Evolutionary conservation across 2,797 vertebrate species (phyloP), one percentile per base, ranked within the genome.

Genomic region (Lepilemur ruficaudatus): DNA sequence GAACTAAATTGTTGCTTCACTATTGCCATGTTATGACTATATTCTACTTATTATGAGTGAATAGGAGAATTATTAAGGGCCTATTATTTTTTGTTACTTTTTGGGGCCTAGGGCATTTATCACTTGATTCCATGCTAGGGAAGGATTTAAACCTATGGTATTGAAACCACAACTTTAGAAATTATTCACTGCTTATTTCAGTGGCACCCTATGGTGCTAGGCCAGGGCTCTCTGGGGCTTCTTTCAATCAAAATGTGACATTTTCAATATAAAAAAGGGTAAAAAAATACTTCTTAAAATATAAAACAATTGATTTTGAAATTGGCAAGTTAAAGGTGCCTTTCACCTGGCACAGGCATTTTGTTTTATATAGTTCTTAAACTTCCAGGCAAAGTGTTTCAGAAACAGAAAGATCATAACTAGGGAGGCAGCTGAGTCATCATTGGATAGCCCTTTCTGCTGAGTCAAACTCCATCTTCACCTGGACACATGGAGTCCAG

Each of bases 271-370:
- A 1, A 82, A 72, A 89, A 57, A 22, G 1, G 72, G 32, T 52
- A 35, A 83, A 69, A 69, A 90, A 86, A 79, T 55, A 30, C 12
- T 73, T 82, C 15, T 65, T 83, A 82, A 89, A 85, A 73, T 96
- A 75, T 28, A 38, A 30, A 79, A 22, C 78, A 85, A 57, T 85
- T 93, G 43, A 41, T 89, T 94, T 96, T 83, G 41, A 94, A 95
- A 61, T 30, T 55, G 25, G 18, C 61, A 61, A 95, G 41, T 81
- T 94, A 78, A 76, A 65, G 12, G 7, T 67, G 12, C 50, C 25
- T 97, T 87, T 87, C 28, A 70, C 46, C 25, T 94, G 63, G 48
- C 57, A 48, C 7, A 63, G 30, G 23, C 78, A 83, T 89, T 96
- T 52, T 86, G 50, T 81, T 95, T 59, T 79, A 79, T 78, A 22